Conservation (phyloP, 2,113 vertebrate species). For the Cygnus buccinator region DNA sequence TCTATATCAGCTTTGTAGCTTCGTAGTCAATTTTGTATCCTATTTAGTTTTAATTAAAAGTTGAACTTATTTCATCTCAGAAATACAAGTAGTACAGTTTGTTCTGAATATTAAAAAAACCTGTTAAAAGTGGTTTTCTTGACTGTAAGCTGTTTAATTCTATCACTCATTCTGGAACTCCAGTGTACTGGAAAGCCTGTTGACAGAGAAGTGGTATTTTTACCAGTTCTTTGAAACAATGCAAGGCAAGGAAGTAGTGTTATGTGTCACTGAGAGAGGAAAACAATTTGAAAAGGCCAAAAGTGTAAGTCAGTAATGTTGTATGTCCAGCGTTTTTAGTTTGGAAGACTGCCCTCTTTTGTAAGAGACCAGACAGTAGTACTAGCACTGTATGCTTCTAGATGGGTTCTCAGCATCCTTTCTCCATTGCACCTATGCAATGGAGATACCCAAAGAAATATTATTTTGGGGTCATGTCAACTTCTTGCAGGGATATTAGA, state of each 20-base stretch:
- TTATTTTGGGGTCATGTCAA: too few species aligned
- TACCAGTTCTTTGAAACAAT: not conserved
- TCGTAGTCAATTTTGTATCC: not conserved
- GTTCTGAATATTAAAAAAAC: not conserved
- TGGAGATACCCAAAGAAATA: too few species aligned
- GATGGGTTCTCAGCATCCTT: not conserved
- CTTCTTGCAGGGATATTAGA: not conserved
- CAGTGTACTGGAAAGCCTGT: not conserved
- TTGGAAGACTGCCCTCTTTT: not conserved
- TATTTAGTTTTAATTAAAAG: not conserved
- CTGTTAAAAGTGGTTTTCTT: not conserved
- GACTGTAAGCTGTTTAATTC: not conserved
- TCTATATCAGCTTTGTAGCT: not conserved
- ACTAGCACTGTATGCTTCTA: not conserved
- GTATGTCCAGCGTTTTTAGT: not conserved
- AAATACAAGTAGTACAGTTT: not conserved
- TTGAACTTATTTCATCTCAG: not conserved
- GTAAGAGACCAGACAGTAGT: not conserved
- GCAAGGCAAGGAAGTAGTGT: not conserved
- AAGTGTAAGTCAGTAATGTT: not conserved
- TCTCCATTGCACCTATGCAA: accelerated
- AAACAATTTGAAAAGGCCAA: not conserved
- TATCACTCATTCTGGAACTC: not conserved
- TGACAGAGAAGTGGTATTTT: not conserved
- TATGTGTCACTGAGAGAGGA: not conserved